Evolutionary conservation across 2,888 invertebrate species (phyloP).

Genomic region (Lasioglossum vierecki): DNA sequence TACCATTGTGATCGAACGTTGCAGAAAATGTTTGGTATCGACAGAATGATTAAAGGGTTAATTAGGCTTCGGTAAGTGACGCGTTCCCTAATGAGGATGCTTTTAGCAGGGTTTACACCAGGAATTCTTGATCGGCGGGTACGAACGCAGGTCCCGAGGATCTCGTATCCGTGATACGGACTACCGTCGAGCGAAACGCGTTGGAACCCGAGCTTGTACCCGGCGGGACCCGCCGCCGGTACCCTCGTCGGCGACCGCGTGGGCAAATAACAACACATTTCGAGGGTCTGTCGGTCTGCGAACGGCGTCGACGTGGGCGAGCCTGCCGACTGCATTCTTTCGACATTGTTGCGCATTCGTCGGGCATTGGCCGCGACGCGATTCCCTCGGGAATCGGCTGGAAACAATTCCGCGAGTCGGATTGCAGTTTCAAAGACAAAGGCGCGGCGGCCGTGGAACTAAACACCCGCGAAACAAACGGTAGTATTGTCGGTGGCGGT

Average conservation of each 20-base stretch:
- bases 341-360: conserved; percentile 67
- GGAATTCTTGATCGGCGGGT: background rate
- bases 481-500: background rate
- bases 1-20: background rate
- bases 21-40: background rate
- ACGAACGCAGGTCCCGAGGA: background rate
- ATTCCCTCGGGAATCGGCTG: conserved; percentile 49
- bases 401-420: conserved; percentile 58
- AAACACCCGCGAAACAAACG: conserved; percentile 20
- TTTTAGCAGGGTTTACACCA: background rate
- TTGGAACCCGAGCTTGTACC: background rate
- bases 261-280: conserved; percentile 68
- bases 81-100: background rate
- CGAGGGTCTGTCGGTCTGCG: conserved; percentile 51
- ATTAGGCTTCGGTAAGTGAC: background rate
- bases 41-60: background rate
- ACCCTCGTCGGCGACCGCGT: conserved; percentile 36
- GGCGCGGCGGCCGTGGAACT: conserved; percentile 21
- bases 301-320: conserved; percentile 68
- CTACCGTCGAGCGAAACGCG: conserved; percentile 4
- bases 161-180: background rate
- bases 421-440: conserved; percentile 59
- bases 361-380: conserved; percentile 66
- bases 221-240: background rate
- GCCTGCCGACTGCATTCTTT: conserved; percentile 60